A percentile compares a stretch with the other conserved stretches of the same genome.
Evolutionary conservation across 2,113 vertebrate genomes (phyloP).

Genomic region (Myotis davidii): DNA sequence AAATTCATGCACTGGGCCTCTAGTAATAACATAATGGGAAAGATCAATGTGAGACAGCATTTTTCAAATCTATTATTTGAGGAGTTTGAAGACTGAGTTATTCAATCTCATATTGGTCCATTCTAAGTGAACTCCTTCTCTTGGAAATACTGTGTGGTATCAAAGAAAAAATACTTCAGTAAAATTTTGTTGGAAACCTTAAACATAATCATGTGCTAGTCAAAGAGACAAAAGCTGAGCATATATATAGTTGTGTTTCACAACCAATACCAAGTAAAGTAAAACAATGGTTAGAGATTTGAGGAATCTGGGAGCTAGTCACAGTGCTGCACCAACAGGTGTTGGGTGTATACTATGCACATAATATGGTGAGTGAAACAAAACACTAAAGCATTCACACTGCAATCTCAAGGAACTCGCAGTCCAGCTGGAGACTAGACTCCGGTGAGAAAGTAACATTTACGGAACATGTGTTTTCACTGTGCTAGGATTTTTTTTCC

Average conservation of each 20-base stretch:
- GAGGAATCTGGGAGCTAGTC: background rate
- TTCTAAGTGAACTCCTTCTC: background rate
- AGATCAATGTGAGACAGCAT: background rate
- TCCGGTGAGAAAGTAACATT: background rate
- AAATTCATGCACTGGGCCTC: too few relatives aligned
- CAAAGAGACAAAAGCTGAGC: background rate
- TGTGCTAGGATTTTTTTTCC: background rate
- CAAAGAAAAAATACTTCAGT: background rate
- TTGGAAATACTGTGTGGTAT: background rate
- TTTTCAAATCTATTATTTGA: constrained; percentile 21
- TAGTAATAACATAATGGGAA: background rate
- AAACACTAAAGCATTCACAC: background rate
- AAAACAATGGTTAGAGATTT: background rate
- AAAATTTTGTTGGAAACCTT: constrained; percentile 6
- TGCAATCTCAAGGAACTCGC: background rate
- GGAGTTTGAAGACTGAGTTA: background rate
- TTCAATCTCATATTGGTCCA: background rate
- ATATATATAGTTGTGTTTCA: background rate
- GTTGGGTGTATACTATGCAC: background rate
- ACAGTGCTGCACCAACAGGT: background rate
- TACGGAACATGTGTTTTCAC: background rate
- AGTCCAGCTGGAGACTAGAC: background rate
- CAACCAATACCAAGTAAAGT: background rate
- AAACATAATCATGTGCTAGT: background rate
- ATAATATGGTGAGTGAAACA: background rate